phyloP scores from a whole-genome alignment of 2,113 vertebrate genomes.

The Festucalex cinctus region DNA sequence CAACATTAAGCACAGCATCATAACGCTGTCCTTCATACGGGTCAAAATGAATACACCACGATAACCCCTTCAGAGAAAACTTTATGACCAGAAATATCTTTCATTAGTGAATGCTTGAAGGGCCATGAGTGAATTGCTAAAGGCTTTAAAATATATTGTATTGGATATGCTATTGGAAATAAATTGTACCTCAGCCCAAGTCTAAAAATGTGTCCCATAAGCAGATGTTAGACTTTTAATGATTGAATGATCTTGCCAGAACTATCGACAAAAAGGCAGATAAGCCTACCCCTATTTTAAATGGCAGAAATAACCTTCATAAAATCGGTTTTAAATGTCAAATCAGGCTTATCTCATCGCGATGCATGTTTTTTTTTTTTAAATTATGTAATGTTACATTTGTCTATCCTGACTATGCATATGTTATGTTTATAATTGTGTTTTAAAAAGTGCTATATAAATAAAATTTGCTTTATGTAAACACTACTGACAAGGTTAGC shows the following conservation, averaged over 20 bases:
- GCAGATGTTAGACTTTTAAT: neutral
- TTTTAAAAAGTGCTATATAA: no score
- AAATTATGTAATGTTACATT: no score
- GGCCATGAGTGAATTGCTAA: slow-evolving; percentile 2
- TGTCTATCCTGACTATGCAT: no score
- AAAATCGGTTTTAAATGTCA: neutral
- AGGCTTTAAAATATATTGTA: neutral
- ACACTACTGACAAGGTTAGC: no score
- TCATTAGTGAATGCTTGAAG: neutral
- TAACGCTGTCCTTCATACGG: slow-evolving; percentile 40
- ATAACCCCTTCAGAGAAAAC: slow-evolving; percentile 9
- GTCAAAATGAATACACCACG: slow-evolving; percentile 38
- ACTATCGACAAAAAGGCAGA: neutral
- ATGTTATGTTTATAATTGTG: no score
- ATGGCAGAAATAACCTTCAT: neutral
- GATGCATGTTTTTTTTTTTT: neutral
- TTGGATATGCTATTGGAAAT: neutral
- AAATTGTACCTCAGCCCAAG: neutral
- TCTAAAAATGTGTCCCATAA: neutral
- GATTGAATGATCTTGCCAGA: neutral
- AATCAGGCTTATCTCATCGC: neutral
- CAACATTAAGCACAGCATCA: slow-evolving; percentile 60
- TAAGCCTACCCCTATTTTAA: neutral
- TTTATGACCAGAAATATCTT: neutral
- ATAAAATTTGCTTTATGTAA: no score